Evolutionary conservation across 2,113 vertebrate genomes (phyloP).

Genomic region (Gadus chalcogrammus): DNA sequence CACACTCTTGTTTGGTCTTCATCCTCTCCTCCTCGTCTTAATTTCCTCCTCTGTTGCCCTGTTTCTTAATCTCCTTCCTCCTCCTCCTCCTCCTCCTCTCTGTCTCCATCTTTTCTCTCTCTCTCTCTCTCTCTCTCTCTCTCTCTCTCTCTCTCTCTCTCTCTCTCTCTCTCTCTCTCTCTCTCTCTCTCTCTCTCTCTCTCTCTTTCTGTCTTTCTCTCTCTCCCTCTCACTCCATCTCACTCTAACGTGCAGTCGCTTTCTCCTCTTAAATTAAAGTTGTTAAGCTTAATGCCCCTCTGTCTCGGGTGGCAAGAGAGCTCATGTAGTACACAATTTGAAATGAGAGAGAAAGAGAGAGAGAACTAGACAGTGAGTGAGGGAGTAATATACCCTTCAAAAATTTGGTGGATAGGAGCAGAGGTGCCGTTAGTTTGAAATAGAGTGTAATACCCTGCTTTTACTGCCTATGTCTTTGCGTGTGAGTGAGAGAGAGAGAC

Average conservation of each 20-base stretch:
- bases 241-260: not conserved
- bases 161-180: no score
- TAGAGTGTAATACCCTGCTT: slow-evolving; percentile 48
- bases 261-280: slow-evolving; percentile 36
- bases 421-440: slow-evolving; percentile 62
- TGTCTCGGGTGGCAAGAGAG: slow-evolving; percentile 40
- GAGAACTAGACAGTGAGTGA: slow-evolving; percentile 13
- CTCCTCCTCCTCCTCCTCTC: no score
- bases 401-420: slow-evolving; percentile 52
- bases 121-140: not conserved
- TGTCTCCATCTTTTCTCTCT: not conserved
- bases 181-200: not conserved
- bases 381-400: slow-evolving; percentile 53
- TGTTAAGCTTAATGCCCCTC: slow-evolving; percentile 42
- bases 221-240: not conserved
- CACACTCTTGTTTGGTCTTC: slow-evolving; percentile 32
- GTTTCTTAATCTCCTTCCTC: no score
- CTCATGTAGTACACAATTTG: slow-evolving; percentile 37
- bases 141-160: not conserved
- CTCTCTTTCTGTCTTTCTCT: not conserved
- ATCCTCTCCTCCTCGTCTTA: slow-evolving; percentile 9
- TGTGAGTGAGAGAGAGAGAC: not conserved
- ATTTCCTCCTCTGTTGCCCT: no score
- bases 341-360: slow-evolving; percentile 19
- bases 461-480: slow-evolving; percentile 40